phyloP scores from a whole-genome alignment of 2,113 vertebrate species.

The Carassius carassius region DNA sequence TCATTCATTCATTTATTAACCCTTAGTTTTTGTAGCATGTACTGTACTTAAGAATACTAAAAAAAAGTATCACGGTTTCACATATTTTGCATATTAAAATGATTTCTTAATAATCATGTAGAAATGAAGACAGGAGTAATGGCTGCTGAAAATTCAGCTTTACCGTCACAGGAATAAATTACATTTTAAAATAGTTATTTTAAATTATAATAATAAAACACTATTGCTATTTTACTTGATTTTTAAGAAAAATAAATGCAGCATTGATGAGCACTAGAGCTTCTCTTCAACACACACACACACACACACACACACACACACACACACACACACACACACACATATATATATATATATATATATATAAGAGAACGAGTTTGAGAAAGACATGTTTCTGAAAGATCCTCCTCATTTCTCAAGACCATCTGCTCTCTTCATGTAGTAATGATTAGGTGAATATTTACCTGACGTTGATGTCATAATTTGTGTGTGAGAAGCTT shows the following conservation, averaged over 20 bases:
- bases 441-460: slow-evolving; percentile 17
- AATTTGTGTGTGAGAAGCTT: slow-evolving; percentile 33
- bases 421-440: slow-evolving; percentile 28
- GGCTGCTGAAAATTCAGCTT: not conserved
- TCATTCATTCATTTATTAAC: too few relatives aligned
- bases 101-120: not conserved
- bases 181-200: not conserved
- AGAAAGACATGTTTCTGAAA: slow-evolving; percentile 1
- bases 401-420: not conserved
- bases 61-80: not conserved
- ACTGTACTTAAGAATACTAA: not conserved
- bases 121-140: not conserved
- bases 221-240: not conserved
- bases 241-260: not conserved
- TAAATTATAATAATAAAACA: not conserved
- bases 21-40: too few relatives aligned
- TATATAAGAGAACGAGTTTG: too few relatives aligned
- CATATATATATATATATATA: too few relatives aligned
- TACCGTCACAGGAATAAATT: not conserved
- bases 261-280: not conserved
- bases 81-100: not conserved
- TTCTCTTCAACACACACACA: too few relatives aligned
- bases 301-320: too few relatives aligned
- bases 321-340: too few relatives aligned
- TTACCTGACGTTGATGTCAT: slow-evolving; percentile 30